Conservation (phyloP, 2,888 invertebrate species). For the Rhagophthalmus giganteus region DNA sequence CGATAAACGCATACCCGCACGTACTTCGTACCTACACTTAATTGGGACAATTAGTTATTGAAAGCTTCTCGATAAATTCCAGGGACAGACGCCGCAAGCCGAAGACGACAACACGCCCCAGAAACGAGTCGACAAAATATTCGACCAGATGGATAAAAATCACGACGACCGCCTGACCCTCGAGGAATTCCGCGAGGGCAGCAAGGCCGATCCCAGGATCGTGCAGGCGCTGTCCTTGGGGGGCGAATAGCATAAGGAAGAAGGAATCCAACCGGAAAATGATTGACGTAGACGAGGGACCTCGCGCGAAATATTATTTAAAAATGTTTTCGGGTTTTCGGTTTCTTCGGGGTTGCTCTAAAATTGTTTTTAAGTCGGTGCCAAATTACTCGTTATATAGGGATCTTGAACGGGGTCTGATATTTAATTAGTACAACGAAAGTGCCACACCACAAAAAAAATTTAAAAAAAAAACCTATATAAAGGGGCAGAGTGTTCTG, state of each 20-base stretch:
- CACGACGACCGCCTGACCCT: constrained; percentile 94
- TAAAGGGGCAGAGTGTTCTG: no score
- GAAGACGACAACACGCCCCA: constrained; percentile 92
- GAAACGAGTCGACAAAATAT: constrained; percentile 97
- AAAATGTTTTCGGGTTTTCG: constrained; percentile 19
- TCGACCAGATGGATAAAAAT: constrained; percentile 98
- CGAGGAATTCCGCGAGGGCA: constrained; percentile 96
- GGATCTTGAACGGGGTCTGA: no score
- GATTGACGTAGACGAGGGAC: constrained; percentile 42
- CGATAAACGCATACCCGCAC: no score
- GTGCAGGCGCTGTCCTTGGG: constrained; percentile 92
- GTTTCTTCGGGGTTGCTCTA: constrained; percentile 2
- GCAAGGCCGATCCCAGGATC: constrained; percentile 97
- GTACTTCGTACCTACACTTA: no score
- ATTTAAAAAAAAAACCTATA: no score
- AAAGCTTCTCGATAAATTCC: no score
- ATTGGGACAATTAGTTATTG: no score
- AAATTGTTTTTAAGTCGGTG: constrained; percentile 5
- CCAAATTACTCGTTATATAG: neutral
- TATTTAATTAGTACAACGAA: no score
- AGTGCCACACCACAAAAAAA: no score
- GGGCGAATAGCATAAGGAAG: constrained; percentile 63
- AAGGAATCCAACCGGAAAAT: constrained; percentile 47
- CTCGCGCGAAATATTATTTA: constrained; percentile 16
- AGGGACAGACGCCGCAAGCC: constrained; percentile 83